phyloP scores from a whole-genome alignment of 2,113 vertebrate species.

The Microcebus jonahi region DNA sequence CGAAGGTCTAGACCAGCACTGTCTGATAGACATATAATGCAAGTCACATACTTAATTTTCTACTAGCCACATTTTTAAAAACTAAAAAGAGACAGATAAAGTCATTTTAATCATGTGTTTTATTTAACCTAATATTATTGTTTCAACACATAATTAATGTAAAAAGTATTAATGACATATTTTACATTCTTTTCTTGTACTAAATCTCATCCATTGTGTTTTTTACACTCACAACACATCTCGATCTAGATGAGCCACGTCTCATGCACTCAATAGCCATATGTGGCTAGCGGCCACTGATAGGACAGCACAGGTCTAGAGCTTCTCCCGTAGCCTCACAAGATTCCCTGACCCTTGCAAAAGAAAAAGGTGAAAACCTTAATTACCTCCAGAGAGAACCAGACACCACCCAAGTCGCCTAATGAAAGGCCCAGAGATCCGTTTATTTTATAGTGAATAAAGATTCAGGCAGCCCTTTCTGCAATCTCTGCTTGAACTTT shows the following conservation, averaged over 20 bases:
- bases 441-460: neutral
- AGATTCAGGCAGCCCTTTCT: neutral
- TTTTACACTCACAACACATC: neutral
- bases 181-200: neutral
- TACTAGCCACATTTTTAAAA: neutral
- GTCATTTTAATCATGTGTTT: neutral
- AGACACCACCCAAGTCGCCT: neutral
- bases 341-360: neutral
- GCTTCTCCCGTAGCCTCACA: neutral
- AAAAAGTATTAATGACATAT: neutral
- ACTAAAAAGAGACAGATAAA: neutral
- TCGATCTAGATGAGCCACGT: neutral
- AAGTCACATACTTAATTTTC: neutral
- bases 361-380: neutral
- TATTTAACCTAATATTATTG: neutral
- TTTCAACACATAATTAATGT: neutral
- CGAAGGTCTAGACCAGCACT: neutral
- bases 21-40: neutral
- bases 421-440: neutral
- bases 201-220: neutral
- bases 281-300: neutral
- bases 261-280: neutral
- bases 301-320: neutral
- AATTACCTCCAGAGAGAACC: constrained; percentile 26
- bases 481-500: neutral